A percentile compares a stretch with the other conserved stretches of the same genome.
phyloP scores from a whole-genome alignment of 2,113 vertebrate species.

The Hippopotamus amphibius region DNA sequence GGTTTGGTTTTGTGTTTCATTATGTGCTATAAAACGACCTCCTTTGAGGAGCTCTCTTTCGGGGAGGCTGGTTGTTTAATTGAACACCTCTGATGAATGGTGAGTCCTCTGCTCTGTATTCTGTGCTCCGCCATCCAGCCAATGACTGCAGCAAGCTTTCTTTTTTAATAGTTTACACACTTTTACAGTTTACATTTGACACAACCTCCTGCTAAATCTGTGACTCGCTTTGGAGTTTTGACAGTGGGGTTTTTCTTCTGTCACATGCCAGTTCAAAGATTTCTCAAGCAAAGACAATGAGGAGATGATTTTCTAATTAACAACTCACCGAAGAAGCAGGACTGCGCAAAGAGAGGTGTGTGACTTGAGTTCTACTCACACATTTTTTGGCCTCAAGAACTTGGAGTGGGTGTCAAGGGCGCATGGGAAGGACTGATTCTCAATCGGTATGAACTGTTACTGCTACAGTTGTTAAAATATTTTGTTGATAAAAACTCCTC shows the following conservation, averaged over 20 bases:
- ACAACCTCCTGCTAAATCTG: constrained; percentile 52
- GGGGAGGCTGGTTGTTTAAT: constrained; percentile 79
- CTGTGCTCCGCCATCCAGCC: neutral
- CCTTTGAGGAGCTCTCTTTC: constrained; percentile 79
- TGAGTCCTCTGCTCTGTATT: constrained; percentile 54
- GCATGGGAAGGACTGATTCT: neutral
- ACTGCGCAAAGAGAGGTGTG: neutral
- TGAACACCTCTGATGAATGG: constrained; percentile 81
- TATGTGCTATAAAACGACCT: constrained; percentile 77
- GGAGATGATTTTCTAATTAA: neutral
- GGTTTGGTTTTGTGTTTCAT: constrained; percentile 79
- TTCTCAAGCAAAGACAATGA: constrained; percentile 44
- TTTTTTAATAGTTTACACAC: neutral
- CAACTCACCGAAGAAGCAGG: neutral
- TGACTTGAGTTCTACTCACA: neutral
- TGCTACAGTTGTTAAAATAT: neutral
- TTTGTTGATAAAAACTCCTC: neutral
- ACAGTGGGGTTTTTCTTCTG: neutral
- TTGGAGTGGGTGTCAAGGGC: neutral
- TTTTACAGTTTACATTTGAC: neutral
- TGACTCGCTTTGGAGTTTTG: neutral
- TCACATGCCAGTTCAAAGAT: neutral
- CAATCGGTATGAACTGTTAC: neutral
- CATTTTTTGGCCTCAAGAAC: neutral
- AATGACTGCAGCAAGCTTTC: neutral